Percentiles rank a stretch among this genome's conserved stretches.
These are phyloP conservation scores for Eumeta japonica DNA, from an alignment of 1,140 invertebrate genomes.

Conservation along the genomic window DNA sequence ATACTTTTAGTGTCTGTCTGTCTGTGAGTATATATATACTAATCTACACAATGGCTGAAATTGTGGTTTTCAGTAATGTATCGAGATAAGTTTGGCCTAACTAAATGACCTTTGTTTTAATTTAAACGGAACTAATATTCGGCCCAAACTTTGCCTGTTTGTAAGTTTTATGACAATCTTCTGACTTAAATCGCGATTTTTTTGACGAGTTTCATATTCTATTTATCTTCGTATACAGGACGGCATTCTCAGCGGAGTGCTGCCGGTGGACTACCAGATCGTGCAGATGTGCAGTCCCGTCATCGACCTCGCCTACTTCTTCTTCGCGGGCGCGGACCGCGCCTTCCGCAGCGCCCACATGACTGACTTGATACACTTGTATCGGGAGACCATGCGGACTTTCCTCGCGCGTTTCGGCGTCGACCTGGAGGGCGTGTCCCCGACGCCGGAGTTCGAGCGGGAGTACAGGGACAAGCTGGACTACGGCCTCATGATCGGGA, in stretches of 20 bases:
- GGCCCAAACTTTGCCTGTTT: no score
- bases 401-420: slow-evolving; percentile 25
- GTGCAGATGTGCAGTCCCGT: slow-evolving; percentile 22
- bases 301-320: slow-evolving; percentile 22
- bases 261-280: slow-evolving; percentile 27
- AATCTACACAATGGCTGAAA: no score
- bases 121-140: no score
- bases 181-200: no score
- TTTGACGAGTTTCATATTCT: no score
- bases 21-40: no score
- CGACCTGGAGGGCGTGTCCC: slow-evolving; percentile 17
- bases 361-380: slow-evolving; percentile 19
- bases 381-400: slow-evolving; percentile 16
- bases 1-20: no score
- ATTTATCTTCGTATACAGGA: no score
- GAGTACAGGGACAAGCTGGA: slow-evolving; percentile 22
- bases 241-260: slow-evolving; percentile 14
- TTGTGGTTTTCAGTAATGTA: no score
- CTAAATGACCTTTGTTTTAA: no score
- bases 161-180: no score
- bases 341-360: slow-evolving; percentile 21
- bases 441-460: slow-evolving; percentile 22
- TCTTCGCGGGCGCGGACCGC: slow-evolving; percentile 18
- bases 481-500: slow-evolving; percentile 24
- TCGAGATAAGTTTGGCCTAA: no score